Conservation (phyloP, 2,888 invertebrate genomes). For the Odontomyia ornata region DNA sequence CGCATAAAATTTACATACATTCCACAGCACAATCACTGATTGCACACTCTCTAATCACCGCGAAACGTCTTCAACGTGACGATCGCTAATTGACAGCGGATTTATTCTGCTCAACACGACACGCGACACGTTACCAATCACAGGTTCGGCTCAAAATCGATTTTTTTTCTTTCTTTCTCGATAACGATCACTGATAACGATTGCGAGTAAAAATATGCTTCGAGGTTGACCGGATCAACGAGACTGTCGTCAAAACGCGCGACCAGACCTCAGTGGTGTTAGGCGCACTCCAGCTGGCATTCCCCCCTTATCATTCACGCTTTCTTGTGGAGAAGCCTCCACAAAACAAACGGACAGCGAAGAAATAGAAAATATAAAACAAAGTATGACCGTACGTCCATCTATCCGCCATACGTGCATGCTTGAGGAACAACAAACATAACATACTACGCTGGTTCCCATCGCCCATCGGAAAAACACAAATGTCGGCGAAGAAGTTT, state of each 20-base stretch:
- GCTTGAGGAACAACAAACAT: neutral
- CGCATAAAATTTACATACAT: neutral
- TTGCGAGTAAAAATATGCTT: neutral
- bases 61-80: neutral
- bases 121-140: neutral
- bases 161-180: neutral
- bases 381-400: neutral
- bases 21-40: neutral
- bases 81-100: neutral
- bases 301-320: slow-evolving; percentile 1
- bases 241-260: slow-evolving; percentile 30
- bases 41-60: neutral
- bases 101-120: neutral
- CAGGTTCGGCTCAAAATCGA: neutral
- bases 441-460: neutral
- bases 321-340: neutral
- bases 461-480: neutral
- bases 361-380: neutral
- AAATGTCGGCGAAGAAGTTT: slow-evolving; percentile 29
- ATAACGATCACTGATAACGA: neutral
- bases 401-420: neutral
- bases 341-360: slow-evolving; percentile 6
- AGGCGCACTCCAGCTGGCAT: neutral
- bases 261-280: slow-evolving; percentile 4
- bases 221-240: slow-evolving; percentile 30